Conservation (phyloP, 1,140 invertebrate species). For the Drosophila erecta region DNA sequence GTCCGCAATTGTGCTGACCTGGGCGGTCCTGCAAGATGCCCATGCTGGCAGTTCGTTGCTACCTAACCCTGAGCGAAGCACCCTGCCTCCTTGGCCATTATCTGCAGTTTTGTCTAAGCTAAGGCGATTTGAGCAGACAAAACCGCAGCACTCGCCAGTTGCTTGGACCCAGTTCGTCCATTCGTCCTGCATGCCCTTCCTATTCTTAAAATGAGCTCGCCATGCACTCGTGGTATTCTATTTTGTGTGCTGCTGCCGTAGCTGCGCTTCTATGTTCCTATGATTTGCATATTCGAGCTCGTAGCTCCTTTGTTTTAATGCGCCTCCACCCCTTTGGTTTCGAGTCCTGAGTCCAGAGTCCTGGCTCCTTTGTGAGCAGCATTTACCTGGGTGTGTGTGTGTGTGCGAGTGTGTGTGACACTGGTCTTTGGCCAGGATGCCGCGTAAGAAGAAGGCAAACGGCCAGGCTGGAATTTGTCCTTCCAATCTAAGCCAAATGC, state of each 20-base stretch:
- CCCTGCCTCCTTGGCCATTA: constrained; percentile 43
- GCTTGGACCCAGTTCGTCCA: constrained; percentile 67
- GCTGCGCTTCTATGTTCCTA: constrained; percentile 65
- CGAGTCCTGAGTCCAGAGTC: constrained; percentile 21
- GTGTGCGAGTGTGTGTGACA: constrained; percentile 19
- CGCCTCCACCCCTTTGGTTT: constrained; percentile 54
- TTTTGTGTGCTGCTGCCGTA: constrained; percentile 33
- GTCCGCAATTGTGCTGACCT: constrained; percentile 40
- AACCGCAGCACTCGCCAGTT: constrained; percentile 79
- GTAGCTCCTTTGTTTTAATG: constrained; percentile 80
- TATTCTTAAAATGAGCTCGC: background rate
- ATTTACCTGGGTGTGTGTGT: constrained; percentile 57
- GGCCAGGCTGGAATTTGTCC: constrained; percentile 75
- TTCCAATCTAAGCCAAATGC: constrained; percentile 82
- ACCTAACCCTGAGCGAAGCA: constrained; percentile 21
- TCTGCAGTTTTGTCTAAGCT: constrained; percentile 74
- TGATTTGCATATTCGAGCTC: constrained; percentile 79
- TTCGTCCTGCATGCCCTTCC: constrained; percentile 11
- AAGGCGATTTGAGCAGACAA: constrained; percentile 80
- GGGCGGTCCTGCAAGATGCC: constrained; percentile 27
- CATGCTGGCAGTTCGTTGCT: constrained; percentile 14
- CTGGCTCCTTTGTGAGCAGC: constrained; percentile 71
- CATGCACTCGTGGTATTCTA: constrained; percentile 24
- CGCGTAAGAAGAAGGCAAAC: constrained; percentile 79
- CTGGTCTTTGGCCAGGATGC: constrained; percentile 54